Evolutionary conservation across 2,113 vertebrate genomes (phyloP).

Genomic region (Myiozetetes cayanensis): DNA sequence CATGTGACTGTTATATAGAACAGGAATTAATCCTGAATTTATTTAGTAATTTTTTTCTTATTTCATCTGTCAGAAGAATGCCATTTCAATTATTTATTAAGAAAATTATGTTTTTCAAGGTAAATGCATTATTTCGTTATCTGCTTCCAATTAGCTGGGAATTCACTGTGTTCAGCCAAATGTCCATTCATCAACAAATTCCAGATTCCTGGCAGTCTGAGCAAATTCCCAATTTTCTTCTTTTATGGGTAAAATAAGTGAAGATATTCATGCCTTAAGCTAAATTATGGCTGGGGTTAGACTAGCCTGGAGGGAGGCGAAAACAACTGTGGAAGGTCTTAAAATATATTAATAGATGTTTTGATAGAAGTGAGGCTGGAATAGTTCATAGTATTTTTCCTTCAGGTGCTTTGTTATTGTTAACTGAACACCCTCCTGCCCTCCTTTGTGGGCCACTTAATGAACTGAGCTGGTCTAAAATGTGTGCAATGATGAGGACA

Average conservation of each 20-base stretch:
- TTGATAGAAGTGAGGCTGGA: not conserved
- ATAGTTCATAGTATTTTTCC: not conserved
- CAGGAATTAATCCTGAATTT: constrained; percentile 72
- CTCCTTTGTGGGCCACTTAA: not conserved
- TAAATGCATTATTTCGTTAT: constrained; percentile 77
- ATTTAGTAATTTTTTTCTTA: constrained; percentile 61
- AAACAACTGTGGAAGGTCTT: not conserved
- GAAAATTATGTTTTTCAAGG: constrained; percentile 79
- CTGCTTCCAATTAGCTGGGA: constrained; percentile 83
- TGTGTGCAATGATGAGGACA: fast-evolving
- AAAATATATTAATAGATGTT: constrained; percentile 27
- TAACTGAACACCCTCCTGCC: not conserved
- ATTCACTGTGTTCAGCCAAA: constrained; percentile 79
- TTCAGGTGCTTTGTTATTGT: not conserved
- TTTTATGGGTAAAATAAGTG: constrained; percentile 75
- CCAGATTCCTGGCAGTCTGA: constrained; percentile 77
- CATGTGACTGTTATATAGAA: constrained; percentile 67
- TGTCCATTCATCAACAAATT: constrained; percentile 81
- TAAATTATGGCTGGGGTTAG: constrained; percentile 63
- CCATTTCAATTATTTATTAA: constrained; percentile 78
- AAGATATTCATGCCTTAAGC: constrained; percentile 60
- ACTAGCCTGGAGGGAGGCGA: constrained; percentile 24
- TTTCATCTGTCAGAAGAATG: constrained; percentile 72
- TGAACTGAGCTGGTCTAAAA: not conserved
- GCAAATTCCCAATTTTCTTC: constrained; percentile 76